Conservation (phyloP, 2,888 invertebrate species). For the Aleiodes testaceus region DNA sequence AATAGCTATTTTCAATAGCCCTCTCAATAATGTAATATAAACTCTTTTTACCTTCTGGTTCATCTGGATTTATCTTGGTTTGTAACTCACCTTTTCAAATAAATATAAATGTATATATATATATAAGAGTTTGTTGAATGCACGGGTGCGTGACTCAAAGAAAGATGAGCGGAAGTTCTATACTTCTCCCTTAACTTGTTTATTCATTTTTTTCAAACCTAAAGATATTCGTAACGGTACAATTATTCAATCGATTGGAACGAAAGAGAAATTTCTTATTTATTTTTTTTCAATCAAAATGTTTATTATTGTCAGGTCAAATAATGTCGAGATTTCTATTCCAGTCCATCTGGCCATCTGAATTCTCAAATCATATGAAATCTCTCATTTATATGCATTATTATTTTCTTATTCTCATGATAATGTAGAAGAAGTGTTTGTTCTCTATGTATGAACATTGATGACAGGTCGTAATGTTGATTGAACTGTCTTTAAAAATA, state of each 20-base stretch:
- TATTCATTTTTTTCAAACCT: too few species aligned
- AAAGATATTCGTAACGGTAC: slow-evolving; percentile 32
- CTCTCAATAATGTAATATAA: slow-evolving; percentile 35
- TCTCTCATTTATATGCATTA: not conserved
- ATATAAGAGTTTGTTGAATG: slow-evolving; percentile 34
- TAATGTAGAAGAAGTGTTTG: slow-evolving; percentile 21
- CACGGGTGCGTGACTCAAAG: slow-evolving; percentile 39
- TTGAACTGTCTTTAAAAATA: slow-evolving; percentile 16
- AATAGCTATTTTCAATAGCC: slow-evolving; percentile 24
- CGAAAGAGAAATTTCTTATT: too few species aligned
- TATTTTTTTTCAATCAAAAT: too few species aligned
- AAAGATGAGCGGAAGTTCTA: slow-evolving; percentile 33
- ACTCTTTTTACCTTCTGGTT: slow-evolving; percentile 32
- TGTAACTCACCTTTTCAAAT: slow-evolving; percentile 37
- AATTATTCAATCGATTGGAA: slow-evolving; percentile 36
- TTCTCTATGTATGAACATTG: slow-evolving; percentile 20
- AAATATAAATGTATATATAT: slow-evolving; percentile 32
- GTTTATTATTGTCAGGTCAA: too few species aligned
- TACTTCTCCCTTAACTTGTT: slow-evolving; percentile 13
- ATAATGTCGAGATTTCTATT: too few species aligned
- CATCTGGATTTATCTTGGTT: slow-evolving; percentile 36
- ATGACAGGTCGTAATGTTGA: slow-evolving; percentile 27
- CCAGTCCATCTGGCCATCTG: too few species aligned
- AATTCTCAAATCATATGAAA: too few species aligned
- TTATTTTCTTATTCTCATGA: not conserved